Percentiles rank a stretch among this genome's conserved stretches.
Conservation (phyloP, 2,113 vertebrate species). For the Anguilla rostrata region DNA sequence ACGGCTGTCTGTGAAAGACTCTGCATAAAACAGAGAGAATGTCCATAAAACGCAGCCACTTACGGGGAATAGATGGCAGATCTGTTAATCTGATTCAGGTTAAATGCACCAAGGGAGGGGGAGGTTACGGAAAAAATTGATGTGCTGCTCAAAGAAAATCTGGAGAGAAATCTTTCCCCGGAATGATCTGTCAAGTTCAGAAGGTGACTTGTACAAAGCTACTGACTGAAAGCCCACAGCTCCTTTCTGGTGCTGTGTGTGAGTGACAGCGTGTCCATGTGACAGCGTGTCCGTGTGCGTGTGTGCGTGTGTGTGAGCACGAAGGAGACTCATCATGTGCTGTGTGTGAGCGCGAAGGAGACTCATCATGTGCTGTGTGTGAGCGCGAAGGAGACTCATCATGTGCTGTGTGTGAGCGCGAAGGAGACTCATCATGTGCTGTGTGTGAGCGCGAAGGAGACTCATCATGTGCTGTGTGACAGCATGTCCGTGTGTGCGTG, state of each 20-base stretch:
- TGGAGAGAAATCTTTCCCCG: neutral
- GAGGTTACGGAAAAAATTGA: neutral
- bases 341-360: too few species aligned
- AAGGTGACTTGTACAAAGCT: neutral
- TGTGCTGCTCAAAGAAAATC: neutral
- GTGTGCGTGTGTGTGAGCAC: too few species aligned
- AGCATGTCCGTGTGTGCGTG: too few species aligned
- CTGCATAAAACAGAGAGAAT: slow-evolving; percentile 53
- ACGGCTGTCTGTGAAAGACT: slow-evolving; percentile 38
- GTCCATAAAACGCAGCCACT: slow-evolving; percentile 33
- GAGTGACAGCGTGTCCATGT: too few species aligned
- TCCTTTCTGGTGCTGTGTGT: neutral
- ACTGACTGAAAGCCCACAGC: neutral
- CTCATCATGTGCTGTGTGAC: too few species aligned
- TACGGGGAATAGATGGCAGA: slow-evolving; percentile 37
- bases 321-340: too few species aligned
- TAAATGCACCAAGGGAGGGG: slow-evolving; percentile 17
- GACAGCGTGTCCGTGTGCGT: too few species aligned
- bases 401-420: too few species aligned
- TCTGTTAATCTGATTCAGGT: slow-evolving; percentile 25
- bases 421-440: too few species aligned
- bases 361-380: too few species aligned
- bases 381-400: too few species aligned
- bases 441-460: too few species aligned
- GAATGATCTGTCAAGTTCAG: neutral